A percentile compares a stretch with the other conserved stretches of the same genome.
Evolutionary conservation across 2,888 invertebrate species (phyloP).

Genomic region (Tipula confusa): DNA sequence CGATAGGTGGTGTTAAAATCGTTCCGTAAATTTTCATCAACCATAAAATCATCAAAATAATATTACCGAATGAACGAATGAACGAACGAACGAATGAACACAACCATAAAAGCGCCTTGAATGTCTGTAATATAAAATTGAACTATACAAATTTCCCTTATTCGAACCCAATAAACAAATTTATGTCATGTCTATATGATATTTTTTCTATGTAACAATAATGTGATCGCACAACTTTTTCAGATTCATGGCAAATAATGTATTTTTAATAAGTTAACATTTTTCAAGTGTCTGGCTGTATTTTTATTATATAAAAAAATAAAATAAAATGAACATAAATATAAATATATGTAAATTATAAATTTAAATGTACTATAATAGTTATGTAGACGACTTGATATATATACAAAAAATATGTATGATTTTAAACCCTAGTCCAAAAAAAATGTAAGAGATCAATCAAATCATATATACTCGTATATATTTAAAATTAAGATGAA

Average conservation of each 20-base stretch:
- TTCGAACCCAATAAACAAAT: neutral
- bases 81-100: no score
- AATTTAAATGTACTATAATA: neutral
- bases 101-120: no score
- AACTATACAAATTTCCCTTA: neutral
- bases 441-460: neutral
- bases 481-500: neutral
- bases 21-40: no score
- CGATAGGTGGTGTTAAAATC: no score
- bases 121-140: neutral
- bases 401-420: neutral
- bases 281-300: slow-evolving; percentile 25
- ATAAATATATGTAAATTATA: neutral
- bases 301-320: neutral
- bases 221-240: neutral
- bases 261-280: slow-evolving; percentile 25
- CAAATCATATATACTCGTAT: neutral
- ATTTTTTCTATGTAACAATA: no score
- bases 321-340: neutral
- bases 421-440: neutral
- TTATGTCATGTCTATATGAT: neutral
- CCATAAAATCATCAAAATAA: no score
- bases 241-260: neutral
- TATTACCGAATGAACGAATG: no score
- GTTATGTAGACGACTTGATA: neutral